Evolutionary conservation across 2,113 vertebrate genomes (phyloP).

Genomic region (Paramisgurnus dabryanus): DNA sequence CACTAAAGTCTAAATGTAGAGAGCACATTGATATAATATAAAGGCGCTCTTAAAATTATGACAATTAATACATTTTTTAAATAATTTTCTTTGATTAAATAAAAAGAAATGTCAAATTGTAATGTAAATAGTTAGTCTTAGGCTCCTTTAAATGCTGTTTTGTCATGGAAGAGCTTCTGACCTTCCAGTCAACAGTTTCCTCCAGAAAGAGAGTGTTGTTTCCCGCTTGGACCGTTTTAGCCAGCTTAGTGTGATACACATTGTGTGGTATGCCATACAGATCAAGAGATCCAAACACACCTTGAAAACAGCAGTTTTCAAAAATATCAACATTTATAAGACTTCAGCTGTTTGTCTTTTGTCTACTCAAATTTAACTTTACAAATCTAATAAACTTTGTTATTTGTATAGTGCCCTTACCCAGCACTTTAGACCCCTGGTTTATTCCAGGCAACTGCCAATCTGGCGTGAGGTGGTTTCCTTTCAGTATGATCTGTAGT

Average conservation of each 20-base stretch:
- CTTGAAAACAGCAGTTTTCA: slow-evolving; percentile 59
- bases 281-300: slow-evolving; percentile 84
- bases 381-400: no score
- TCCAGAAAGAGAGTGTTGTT: slow-evolving; percentile 71
- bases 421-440: slow-evolving; percentile 85
- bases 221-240: slow-evolving; percentile 70
- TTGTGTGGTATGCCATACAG: slow-evolving; percentile 78
- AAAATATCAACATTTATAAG: no score
- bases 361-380: no score
- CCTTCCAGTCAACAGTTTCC: slow-evolving; percentile 82
- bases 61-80: background rate
- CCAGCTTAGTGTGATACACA: slow-evolving; percentile 81
- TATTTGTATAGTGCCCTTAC: slow-evolving; percentile 59
- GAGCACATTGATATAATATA: background rate
- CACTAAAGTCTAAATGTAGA: background rate
- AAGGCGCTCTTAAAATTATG: no score
- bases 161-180: slow-evolving; percentile 44
- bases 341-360: no score
- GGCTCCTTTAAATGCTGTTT: background rate
- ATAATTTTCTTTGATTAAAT: no score
- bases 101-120: background rate
- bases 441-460: slow-evolving; percentile 80
- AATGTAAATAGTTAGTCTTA: background rate
- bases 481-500: slow-evolving; percentile 77
- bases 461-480: slow-evolving; percentile 78